These are phyloP conservation scores for Lycodopsis pacificus DNA, from an alignment of 2,797 vertebrate species.

Conservation along the genomic window DNA sequence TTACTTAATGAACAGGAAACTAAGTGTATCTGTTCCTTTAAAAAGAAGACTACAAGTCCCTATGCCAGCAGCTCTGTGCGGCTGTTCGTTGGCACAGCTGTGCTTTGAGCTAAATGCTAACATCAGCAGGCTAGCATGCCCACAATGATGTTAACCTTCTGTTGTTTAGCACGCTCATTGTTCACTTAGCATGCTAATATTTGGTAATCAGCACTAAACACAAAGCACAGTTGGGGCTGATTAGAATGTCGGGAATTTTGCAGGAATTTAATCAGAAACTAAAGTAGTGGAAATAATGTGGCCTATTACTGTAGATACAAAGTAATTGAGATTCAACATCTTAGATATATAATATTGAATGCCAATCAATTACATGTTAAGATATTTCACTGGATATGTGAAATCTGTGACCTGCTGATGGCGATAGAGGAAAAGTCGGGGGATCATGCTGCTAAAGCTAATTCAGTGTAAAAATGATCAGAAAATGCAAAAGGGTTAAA, in stretches of 20 bases:
- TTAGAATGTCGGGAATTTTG: background rate
- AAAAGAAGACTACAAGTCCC: background rate
- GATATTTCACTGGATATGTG: background rate
- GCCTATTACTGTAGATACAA: background rate
- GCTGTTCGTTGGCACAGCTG: no score
- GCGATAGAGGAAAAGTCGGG: background rate
- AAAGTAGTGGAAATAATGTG: background rate
- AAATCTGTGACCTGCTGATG: background rate
- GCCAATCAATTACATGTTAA: background rate
- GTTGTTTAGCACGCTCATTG: background rate
- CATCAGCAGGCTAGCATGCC: background rate
- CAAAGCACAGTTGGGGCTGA: background rate
- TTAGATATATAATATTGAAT: background rate
- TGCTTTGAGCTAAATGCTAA: background rate
- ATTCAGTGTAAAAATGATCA: constrained; percentile 15
- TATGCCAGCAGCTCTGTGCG: background rate
- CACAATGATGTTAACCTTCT: background rate
- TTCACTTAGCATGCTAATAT: background rate
- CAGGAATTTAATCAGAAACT: background rate
- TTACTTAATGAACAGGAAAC: background rate
- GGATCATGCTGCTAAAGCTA: background rate
- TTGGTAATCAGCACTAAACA: background rate
- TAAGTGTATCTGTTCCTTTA: background rate
- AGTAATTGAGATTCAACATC: background rate
- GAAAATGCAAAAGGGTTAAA: constrained; percentile 6